Conservation (phyloP, 2,113 vertebrate species). For the Elephas maximus region DNA sequence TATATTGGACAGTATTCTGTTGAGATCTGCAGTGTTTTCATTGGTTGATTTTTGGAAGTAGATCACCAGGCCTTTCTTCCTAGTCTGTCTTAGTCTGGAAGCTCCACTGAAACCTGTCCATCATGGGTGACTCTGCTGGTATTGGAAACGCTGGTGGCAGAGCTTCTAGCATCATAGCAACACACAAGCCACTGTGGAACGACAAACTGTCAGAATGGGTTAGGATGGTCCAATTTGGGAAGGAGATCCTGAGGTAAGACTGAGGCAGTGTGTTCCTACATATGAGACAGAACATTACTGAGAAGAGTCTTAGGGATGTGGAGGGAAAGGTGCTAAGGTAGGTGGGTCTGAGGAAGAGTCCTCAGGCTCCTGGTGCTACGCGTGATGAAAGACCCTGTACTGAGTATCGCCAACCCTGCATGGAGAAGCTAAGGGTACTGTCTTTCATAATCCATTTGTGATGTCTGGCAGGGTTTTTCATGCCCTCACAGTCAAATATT, state of each 20-base stretch:
- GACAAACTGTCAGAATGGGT: too few species aligned
- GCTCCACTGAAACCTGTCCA: too few species aligned
- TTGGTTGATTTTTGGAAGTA: too few species aligned
- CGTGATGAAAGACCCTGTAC: neutral
- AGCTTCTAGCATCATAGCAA: too few species aligned
- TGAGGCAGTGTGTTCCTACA: neutral
- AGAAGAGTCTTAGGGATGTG: neutral
- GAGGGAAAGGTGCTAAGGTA: neutral
- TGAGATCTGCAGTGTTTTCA: too few species aligned
- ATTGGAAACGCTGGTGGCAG: too few species aligned
- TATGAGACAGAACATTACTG: fast-evolving
- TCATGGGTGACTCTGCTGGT: too few species aligned
- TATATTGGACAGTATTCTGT: too few species aligned
- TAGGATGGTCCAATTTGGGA: neutral
- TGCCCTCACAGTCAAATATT: neutral
- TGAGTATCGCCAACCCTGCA: neutral
- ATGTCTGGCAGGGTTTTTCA: neutral
- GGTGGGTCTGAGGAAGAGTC: neutral
- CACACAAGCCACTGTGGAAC: too few species aligned
- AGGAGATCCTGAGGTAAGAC: neutral
- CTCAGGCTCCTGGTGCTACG: neutral
- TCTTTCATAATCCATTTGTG: neutral
- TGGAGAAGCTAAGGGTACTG: neutral
- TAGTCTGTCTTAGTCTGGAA: too few species aligned
- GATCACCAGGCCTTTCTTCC: too few species aligned